These are phyloP conservation scores for Meteorus cinctellus DNA, from an alignment of 2,888 invertebrate genomes.

Conservation along the genomic window DNA sequence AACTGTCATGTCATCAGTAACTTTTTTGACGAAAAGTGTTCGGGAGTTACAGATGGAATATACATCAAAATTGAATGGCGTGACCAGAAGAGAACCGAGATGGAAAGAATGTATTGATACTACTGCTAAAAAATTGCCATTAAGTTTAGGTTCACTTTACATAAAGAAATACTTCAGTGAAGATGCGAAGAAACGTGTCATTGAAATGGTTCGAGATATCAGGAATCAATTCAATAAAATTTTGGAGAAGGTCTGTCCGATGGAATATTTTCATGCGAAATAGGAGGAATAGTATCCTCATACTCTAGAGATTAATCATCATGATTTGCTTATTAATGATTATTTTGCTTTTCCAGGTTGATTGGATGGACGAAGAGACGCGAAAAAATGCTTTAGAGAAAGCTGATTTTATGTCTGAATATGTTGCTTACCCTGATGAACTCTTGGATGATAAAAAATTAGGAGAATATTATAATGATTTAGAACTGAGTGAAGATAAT, in stretches of 20 bases:
- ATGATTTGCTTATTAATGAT: neutral
- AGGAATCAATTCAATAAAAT: constrained; percentile 88
- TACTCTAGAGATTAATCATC: too few species aligned
- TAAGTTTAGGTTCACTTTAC: constrained; percentile 88
- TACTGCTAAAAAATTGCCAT: constrained; percentile 76
- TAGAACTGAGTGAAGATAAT: constrained; percentile 71
- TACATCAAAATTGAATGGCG: constrained; percentile 87
- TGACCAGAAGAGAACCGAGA: constrained; percentile 87
- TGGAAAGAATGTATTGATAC: constrained; percentile 95
- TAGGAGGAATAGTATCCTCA: too few species aligned
- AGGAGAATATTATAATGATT: constrained; percentile 82
- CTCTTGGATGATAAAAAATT: constrained; percentile 89
- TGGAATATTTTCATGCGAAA: constrained; percentile 78
- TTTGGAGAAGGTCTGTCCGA: constrained; percentile 78
- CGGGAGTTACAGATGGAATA: constrained; percentile 87
- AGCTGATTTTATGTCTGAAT: constrained; percentile 87
- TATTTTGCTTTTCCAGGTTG: constrained; percentile 66
- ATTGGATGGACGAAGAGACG: constrained; percentile 87
- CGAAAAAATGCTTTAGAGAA: constrained; percentile 85
- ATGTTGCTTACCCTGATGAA: constrained; percentile 95
- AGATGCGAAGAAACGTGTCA: constrained; percentile 86
- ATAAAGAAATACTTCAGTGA: constrained; percentile 91
- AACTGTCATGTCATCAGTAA: constrained; percentile 86
- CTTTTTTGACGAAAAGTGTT: constrained; percentile 85
- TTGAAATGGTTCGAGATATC: constrained; percentile 92